Conservation (phyloP, 2,113 vertebrate species). For the Pterophyllum scalare region DNA sequence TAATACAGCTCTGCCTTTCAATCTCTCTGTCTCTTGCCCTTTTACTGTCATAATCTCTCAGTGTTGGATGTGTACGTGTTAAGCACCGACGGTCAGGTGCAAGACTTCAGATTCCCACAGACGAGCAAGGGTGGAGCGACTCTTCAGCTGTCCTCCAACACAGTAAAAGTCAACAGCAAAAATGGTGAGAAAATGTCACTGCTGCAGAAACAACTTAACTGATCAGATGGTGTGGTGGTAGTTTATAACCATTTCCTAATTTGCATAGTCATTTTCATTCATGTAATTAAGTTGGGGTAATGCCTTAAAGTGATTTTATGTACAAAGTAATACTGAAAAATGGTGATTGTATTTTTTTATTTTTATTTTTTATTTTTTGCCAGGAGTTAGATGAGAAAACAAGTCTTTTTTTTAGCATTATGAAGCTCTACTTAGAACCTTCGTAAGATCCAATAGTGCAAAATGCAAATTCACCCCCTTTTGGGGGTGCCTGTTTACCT, state of each 20-base stretch:
- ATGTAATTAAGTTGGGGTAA: neutral
- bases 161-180: slow-evolving; percentile 97
- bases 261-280: neutral
- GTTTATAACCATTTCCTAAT: neutral
- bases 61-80: slow-evolving; percentile 96
- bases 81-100: slow-evolving; percentile 95
- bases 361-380: too few relatives aligned
- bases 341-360: neutral
- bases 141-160: slow-evolving; percentile 94
- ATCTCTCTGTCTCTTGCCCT: neutral
- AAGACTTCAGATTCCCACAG: slow-evolving; percentile 97
- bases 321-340: neutral
- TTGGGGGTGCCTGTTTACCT: neutral
- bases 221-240: neutral
- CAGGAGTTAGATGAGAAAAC: neutral
- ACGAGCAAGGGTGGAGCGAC: slow-evolving; percentile 90
- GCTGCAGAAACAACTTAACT: neutral
- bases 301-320: neutral
- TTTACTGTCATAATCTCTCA: slow-evolving; percentile 53
- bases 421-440: too few relatives aligned
- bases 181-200: slow-evolving; percentile 84
- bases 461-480: too few relatives aligned
- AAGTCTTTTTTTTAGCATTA: too few relatives aligned
- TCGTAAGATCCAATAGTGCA: too few relatives aligned
- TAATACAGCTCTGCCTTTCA: slow-evolving; percentile 32